These are phyloP conservation scores for Antechinus flavipes DNA, from an alignment of 2,113 vertebrate genomes.

Conservation along the genomic window DNA sequence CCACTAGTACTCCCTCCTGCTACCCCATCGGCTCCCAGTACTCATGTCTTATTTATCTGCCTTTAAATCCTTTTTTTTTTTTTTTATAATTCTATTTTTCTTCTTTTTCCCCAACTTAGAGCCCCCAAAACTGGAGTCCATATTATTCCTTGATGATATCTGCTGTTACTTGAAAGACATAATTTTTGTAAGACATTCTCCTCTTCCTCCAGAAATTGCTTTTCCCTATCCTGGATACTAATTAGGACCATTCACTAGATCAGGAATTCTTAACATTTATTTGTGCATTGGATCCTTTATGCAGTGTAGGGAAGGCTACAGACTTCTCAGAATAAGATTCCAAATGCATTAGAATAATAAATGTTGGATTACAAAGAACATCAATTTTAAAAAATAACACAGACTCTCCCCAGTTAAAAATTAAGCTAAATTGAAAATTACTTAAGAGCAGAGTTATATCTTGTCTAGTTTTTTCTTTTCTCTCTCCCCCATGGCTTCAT, in stretches of 20 bases:
- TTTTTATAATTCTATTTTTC: background rate
- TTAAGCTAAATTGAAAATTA: background rate
- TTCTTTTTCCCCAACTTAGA: background rate
- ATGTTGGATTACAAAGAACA: background rate
- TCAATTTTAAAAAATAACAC: background rate
- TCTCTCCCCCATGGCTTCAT: background rate
- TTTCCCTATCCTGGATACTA: background rate
- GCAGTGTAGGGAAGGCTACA: background rate
- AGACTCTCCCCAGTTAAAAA: background rate
- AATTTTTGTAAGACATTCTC: background rate
- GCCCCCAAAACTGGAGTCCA: background rate
- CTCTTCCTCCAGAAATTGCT: background rate
- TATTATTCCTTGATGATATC: background rate
- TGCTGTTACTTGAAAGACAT: background rate
- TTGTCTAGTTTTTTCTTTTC: background rate
- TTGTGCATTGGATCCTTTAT: background rate
- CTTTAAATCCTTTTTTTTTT: background rate
- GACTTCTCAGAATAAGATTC: background rate
- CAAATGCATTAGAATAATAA: background rate
- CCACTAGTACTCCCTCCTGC: background rate
- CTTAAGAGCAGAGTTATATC: background rate
- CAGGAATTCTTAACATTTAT: background rate
- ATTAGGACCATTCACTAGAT: background rate
- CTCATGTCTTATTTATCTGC: background rate
- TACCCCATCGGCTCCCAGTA: background rate